Evolutionary conservation across 2,113 vertebrate genomes (phyloP).

Genomic region (Neogobius melanostomus): DNA sequence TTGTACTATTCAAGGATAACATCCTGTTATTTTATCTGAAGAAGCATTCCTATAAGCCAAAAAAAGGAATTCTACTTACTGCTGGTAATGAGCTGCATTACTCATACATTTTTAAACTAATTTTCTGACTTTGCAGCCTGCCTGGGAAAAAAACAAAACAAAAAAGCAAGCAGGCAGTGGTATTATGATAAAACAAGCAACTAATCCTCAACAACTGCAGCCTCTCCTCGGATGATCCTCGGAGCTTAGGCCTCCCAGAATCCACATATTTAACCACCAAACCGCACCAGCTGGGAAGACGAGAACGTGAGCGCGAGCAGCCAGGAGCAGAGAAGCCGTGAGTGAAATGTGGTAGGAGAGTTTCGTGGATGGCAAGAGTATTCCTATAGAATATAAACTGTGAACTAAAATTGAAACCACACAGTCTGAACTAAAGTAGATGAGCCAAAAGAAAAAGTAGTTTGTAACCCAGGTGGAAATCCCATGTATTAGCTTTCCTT

Average conservation of each 20-base stretch:
- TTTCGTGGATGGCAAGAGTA: constrained; percentile 3
- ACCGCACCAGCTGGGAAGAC: constrained; percentile 50
- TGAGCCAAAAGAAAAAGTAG: background rate
- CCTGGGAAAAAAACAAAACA: constrained; percentile 18
- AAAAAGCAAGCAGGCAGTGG: constrained; percentile 44
- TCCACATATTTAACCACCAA: constrained; percentile 65
- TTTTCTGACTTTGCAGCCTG: constrained; percentile 48
- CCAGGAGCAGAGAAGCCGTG: background rate
- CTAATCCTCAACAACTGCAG: constrained; percentile 69
- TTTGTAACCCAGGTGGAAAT: too few relatives aligned
- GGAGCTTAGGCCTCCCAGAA: constrained; percentile 47
- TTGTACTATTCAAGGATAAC: constrained; percentile 3
- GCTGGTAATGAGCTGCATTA: constrained; percentile 27
- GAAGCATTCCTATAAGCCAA: constrained; percentile 6
- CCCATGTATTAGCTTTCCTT: too few relatives aligned
- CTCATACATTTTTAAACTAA: constrained; percentile 42
- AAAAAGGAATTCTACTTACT: background rate
- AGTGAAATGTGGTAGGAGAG: background rate
- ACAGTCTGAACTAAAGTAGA: background rate
- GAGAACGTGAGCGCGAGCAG: constrained; percentile 2
- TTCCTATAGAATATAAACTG: background rate
- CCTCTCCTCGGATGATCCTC: constrained; percentile 57
- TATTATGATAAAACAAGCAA: constrained; percentile 62
- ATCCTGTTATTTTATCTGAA: constrained; percentile 6
- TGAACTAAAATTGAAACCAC: background rate